Conservation (phyloP, 2,888 invertebrate genomes). For the Lissocephala sabroskyi region DNA sequence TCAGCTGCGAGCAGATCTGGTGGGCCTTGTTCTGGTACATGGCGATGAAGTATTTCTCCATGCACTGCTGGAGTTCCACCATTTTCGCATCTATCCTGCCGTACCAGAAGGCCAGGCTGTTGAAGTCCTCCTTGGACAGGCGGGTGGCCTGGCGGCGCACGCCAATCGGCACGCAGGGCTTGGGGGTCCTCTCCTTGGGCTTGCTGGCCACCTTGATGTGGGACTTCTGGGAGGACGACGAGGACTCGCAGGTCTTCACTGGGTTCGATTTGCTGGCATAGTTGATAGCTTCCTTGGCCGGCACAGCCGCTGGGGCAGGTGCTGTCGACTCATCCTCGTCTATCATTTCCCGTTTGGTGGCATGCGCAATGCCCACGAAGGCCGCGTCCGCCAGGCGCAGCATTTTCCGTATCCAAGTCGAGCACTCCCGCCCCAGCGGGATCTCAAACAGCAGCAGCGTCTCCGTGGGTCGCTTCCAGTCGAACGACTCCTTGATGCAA, state of each 20-base stretch:
- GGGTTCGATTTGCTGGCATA: not conserved
- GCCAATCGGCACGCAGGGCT: not conserved
- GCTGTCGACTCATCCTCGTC: not conserved
- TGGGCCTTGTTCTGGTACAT: constrained; percentile 29
- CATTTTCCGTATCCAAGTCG: constrained; percentile 33
- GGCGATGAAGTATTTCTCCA: constrained; percentile 36
- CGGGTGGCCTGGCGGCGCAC: constrained; percentile 10
- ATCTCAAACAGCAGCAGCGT: constrained; percentile 48
- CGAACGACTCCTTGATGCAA: constrained; percentile 50
- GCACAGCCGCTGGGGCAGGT: no score
- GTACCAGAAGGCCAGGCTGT: constrained; percentile 46
- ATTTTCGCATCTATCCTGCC: constrained; percentile 41
- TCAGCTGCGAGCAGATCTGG: constrained; percentile 33
- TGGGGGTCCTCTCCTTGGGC: no score
- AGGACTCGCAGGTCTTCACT: not conserved
- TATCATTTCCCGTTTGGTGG: not conserved
- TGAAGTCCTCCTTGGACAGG: constrained; percentile 28
- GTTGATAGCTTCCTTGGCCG: no score
- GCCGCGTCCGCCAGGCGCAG: constrained; percentile 41
- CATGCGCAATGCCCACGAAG: constrained; percentile 12
- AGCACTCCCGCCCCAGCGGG: constrained; percentile 21
- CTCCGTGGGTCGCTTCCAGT: constrained; percentile 15
- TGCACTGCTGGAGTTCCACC: constrained; percentile 24
- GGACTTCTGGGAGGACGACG: not conserved
- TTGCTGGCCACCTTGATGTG: not conserved